Percentiles rank a stretch among this genome's conserved stretches.
phyloP scores from a whole-genome alignment of 2,888 invertebrate genomes.

The Apodemia mormo region DNA sequence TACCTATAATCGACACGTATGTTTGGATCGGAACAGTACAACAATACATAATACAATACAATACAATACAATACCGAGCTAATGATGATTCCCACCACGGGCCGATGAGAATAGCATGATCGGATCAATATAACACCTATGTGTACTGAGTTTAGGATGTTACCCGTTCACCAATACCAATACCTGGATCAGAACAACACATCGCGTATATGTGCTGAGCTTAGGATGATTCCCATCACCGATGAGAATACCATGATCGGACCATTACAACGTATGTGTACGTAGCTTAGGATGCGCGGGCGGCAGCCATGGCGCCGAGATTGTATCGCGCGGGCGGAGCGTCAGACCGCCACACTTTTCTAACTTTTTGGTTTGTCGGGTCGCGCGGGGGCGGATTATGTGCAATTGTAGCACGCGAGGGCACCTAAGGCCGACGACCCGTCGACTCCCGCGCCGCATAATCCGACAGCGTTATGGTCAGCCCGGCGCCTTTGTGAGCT shows the following conservation, averaged over 20 bases:
- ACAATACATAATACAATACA: no score
- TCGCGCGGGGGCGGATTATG: constrained; percentile 72
- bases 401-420: constrained; percentile 78
- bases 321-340: constrained; percentile 37
- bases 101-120: no score
- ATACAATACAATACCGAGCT: no score
- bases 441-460: constrained; percentile 55
- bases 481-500: constrained; percentile 75
- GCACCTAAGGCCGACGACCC: constrained; percentile 75
- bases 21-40: no score
- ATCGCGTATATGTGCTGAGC: background rate
- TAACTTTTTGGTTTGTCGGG: constrained; percentile 74
- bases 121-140: no score
- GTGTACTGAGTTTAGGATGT: no score
- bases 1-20: no score
- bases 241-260: background rate
- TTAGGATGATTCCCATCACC: background rate
- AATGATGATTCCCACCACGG: no score
- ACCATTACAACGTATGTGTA: background rate
- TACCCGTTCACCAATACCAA: no score
- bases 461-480: constrained; percentile 72
- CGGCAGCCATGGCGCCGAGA: constrained; percentile 61
- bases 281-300: constrained; percentile 35
- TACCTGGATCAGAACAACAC: no score
- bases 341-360: constrained; percentile 63